phyloP scores from a whole-genome alignment of 1,140 invertebrate species.

The Calephelis nemesis region DNA sequence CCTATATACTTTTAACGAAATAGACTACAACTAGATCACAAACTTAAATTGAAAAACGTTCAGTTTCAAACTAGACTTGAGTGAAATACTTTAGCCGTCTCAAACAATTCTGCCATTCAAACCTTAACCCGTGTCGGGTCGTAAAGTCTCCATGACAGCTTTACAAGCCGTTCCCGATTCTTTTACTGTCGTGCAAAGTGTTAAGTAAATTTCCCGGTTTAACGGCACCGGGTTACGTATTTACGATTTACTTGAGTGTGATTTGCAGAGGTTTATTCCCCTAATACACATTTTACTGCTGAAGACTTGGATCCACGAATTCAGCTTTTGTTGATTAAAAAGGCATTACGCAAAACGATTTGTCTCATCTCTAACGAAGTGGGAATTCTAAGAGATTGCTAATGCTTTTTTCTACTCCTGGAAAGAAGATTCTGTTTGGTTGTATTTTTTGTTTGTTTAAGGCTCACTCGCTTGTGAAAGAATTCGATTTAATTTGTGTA shows the following conservation, averaged over 20 bases:
- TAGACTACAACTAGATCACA: too few relatives aligned
- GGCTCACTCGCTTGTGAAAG: too few relatives aligned
- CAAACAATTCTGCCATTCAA: neutral
- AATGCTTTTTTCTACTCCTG: too few relatives aligned
- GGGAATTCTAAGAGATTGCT: too few relatives aligned
- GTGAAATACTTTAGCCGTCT: neutral
- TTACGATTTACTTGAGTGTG: slow-evolving; percentile 23
- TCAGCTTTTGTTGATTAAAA: neutral
- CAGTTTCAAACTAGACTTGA: too few relatives aligned
- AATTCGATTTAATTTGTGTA: too few relatives aligned
- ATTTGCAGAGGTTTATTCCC: slow-evolving; percentile 21
- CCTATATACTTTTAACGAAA: too few relatives aligned
- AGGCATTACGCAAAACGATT: neutral
- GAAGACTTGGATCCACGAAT: neutral
- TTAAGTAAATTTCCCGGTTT: slow-evolving; percentile 31
- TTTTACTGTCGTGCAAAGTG: slow-evolving; percentile 22
- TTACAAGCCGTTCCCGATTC: slow-evolving; percentile 25
- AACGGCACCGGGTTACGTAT: slow-evolving; percentile 18
- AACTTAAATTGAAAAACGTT: too few relatives aligned
- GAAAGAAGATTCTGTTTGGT: too few relatives aligned
- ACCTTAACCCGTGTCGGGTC: slow-evolving; percentile 4
- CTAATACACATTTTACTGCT: slow-evolving; percentile 23
- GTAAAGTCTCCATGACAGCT: slow-evolving; percentile 28
- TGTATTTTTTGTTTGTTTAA: too few relatives aligned
- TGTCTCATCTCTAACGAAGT: neutral